Evolutionary conservation across 2,888 invertebrate genomes (phyloP), one percentile per base, ranked within the genome.

Genomic region (Malachius bipustulatus): DNA sequence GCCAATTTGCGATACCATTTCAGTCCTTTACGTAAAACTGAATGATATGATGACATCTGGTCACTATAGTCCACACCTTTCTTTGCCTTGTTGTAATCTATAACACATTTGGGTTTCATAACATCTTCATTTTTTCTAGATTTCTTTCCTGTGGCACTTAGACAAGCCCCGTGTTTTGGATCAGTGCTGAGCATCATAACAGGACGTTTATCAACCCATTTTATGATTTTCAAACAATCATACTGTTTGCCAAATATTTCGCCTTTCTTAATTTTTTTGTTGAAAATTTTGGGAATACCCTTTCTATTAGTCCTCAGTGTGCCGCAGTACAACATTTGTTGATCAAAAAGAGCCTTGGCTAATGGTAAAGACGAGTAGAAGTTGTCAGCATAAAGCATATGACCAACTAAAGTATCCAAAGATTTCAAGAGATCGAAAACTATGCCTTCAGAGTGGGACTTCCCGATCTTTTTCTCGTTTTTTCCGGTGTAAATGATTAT

Each of bases 41-140:
- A 10, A 16, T 38, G 38, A 16, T 35, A 38, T 6, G 38, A 38
- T n/a, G 38, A 35, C 38, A 38, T 38, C 30, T 38, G 38, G 11
- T 35, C 38, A 31, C 32, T 35, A 3, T 27, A 27, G 14, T 38
- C 35, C 3, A 38, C 35, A 8, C 16, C 35, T 32, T 39, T 38
- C 15, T 39, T 39, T 9, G 39, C 32, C 11, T 28, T 36, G 15
- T 40, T 40, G 14, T 40, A 40, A 24, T 37, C 35, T 29, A 32
- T 14, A 11, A 38, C 30, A 15, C 34, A 37, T 16, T 26, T 30
- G 9, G 40, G 39, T 28, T 37, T 37, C 26, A 19, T 12, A 24
- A 35, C 16, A 10, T 19, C 28, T 4, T 37, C 37, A 6, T 28
- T 16, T 14, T 10, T 14, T 11, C n/a, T 28, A 2, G 11, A 4